Evolutionary conservation across 2,113 vertebrate genomes (phyloP), one percentile per base, ranked within the genome.

Genomic region (Petrocephalus zakoni): DNA sequence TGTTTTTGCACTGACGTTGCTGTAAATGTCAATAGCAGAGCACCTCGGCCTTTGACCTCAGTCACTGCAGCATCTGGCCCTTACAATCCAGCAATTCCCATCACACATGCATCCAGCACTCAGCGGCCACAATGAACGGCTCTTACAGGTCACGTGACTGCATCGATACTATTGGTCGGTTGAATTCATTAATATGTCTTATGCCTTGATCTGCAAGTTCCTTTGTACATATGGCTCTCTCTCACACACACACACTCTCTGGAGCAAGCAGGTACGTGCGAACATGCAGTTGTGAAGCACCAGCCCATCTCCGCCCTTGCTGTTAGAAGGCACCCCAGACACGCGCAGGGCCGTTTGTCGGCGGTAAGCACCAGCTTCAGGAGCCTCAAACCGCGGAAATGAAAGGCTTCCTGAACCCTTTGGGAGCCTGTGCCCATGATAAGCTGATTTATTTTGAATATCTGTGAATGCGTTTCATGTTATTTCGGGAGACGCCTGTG

Each of bases 371-470:
- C 56, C 15, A 6, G 37, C 86, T 9, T 8, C 9, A n/a, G 19
- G 17, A 64, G 21, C 29, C 86, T 61, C 56, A 21, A 61, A 46
- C 34, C 8, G 56, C 15, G 9, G 56, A 61, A 46, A 46, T 46
- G 5, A 51, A 61, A 87, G 34, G 6, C 55, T 29, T 9, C 29
- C 22, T 9, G 34, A 15, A 8, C 6, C 86, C 55, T 8, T 34
- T 13, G 37, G 56, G 56, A 61, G 21, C 19, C 22, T 37, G 8
- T 46, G 21, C 51, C 84, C 37, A 15, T 47, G 34, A 87, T 61
- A 64, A 64, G 53, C 34, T 58, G 86, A 87, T 87, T 87, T 87
- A 87, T 87, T 87, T 10, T 46, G 56, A 29, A 29, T 87, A 42
- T 61, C 34, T 86, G 13, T 34, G 25, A 46, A 34, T 37, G 86